phyloP scores from a whole-genome alignment of 2,797 vertebrate species.

The Gymnopithys bicolor region DNA sequence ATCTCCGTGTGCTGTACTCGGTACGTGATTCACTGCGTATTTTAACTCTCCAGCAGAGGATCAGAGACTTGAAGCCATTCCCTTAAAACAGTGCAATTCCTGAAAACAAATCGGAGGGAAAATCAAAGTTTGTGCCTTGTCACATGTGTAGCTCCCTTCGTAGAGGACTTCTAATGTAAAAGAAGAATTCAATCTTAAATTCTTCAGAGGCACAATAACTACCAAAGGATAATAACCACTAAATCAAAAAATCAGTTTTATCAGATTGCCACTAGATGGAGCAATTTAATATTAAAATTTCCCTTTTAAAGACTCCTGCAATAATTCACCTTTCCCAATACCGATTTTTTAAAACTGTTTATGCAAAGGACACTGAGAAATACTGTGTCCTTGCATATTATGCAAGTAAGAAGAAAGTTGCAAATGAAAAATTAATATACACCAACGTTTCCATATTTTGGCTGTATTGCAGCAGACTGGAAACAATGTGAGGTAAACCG shows the following conservation, averaged over 20 bases:
- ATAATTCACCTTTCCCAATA: neutral
- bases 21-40: neutral
- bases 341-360: neutral
- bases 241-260: constrained; percentile 11
- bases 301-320: neutral
- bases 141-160: neutral
- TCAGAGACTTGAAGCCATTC: neutral
- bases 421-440: neutral
- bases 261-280: constrained; percentile 70
- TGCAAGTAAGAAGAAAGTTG: neutral
- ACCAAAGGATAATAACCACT: neutral
- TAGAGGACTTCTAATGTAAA: neutral
- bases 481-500: neutral
- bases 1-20: neutral
- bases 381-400: neutral
- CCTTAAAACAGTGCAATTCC: neutral
- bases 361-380: neutral
- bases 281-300: constrained; percentile 67
- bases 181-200: neutral
- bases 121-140: neutral
- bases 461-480: neutral
- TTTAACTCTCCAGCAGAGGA: neutral
- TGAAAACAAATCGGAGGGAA: neutral
- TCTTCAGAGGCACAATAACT: neutral
- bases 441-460: neutral